Percentiles rank a stretch among this genome's conserved stretches.
Evolutionary conservation across 1,140 invertebrate genomes (phyloP).

Genomic region (Steinernema feltiae): DNA sequence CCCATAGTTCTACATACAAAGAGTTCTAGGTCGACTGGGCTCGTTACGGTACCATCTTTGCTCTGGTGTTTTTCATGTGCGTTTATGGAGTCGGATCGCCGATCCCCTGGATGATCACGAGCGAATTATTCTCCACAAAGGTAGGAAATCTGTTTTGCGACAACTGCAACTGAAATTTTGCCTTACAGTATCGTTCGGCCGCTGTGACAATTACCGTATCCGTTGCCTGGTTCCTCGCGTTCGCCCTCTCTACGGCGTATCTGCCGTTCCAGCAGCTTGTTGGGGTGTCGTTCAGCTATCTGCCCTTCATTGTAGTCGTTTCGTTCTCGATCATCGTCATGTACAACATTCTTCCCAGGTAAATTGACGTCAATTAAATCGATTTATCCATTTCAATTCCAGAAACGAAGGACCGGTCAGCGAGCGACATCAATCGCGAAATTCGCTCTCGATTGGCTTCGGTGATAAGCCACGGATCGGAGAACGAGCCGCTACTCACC

Average conservation of each 20-base stretch:
- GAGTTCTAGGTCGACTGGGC: slow-evolving; percentile 37
- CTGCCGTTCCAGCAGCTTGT: slow-evolving; percentile 56
- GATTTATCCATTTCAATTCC: neutral
- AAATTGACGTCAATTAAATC: neutral
- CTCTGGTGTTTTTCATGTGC: slow-evolving; percentile 50
- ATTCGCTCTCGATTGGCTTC: neutral
- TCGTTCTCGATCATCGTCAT: slow-evolving; percentile 41
- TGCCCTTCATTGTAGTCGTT: slow-evolving; percentile 53
- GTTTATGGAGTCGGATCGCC: slow-evolving; percentile 52
- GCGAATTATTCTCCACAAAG: slow-evolving; percentile 43
- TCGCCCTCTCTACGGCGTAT: slow-evolving; percentile 51
- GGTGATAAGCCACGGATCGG: neutral
- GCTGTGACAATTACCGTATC: slow-evolving; percentile 52
- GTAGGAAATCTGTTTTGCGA: neutral
- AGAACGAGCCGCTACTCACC: neutral
- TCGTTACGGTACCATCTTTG: slow-evolving; percentile 44
- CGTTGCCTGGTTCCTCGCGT: slow-evolving; percentile 52
- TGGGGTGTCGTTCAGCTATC: slow-evolving; percentile 48
- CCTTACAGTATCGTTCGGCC: slow-evolving; percentile 40
- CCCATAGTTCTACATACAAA: neutral
- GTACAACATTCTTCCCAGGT: slow-evolving; percentile 51
- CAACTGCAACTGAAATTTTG: neutral
- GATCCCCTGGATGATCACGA: slow-evolving; percentile 55
- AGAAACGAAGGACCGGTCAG: neutral
- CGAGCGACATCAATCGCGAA: neutral